Percentiles rank a stretch among this genome's conserved stretches.
Evolutionary conservation across 2,113 vertebrate species (phyloP).

Genomic region (Ageneiosus marmoratus): DNA sequence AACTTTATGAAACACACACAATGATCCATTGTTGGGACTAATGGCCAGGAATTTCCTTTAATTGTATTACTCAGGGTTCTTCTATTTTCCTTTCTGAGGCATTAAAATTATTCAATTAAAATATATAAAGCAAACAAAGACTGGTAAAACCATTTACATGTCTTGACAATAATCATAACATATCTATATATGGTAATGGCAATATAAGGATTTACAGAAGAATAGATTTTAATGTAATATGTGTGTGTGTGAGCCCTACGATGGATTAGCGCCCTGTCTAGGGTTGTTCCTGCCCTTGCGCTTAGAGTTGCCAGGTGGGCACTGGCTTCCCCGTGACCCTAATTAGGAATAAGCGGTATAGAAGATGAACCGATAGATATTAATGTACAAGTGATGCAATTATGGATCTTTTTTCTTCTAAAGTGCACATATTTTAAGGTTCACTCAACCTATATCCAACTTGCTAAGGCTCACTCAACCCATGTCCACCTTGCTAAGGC

Average conservation of each 20-base stretch:
- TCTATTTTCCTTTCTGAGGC: not conserved
- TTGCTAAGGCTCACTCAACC: too few relatives aligned
- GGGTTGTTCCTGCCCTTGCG: too few relatives aligned
- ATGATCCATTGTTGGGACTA: conserved; percentile 54
- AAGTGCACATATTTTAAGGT: not conserved
- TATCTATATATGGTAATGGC: not conserved
- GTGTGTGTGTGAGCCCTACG: too few relatives aligned
- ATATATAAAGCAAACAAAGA: too few relatives aligned
- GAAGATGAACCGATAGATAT: too few relatives aligned
- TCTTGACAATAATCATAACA: not conserved
- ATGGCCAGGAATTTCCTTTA: conserved; percentile 57
- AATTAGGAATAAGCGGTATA: too few relatives aligned
- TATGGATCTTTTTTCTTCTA: not conserved
- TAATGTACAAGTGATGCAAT: not conserved
- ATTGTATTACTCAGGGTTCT: conserved; percentile 52
- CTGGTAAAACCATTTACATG: not conserved
- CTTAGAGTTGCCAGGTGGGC: too few relatives aligned
- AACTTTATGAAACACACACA: not conserved
- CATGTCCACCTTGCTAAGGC: too few relatives aligned
- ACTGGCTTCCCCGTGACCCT: too few relatives aligned
- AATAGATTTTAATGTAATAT: too few relatives aligned
- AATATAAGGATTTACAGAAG: too few relatives aligned
- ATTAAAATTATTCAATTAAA: not conserved
- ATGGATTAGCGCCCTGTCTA: too few relatives aligned
- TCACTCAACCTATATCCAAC: not conserved